phyloP scores from a whole-genome alignment of 2,888 invertebrate species.

The Xanthostigma xanthostigma region DNA sequence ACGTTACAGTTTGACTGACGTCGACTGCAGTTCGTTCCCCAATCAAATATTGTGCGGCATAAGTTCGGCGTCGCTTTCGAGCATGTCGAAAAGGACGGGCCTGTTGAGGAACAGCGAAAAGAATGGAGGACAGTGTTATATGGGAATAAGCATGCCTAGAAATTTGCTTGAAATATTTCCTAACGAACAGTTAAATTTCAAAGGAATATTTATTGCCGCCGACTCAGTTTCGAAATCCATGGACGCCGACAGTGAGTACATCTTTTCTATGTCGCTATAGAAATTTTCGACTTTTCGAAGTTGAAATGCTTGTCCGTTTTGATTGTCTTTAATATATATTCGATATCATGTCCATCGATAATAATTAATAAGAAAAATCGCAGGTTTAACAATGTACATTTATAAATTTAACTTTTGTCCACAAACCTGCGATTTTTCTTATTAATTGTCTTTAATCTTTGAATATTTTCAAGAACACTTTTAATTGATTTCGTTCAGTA shows the following conservation, averaged over 20 bases:
- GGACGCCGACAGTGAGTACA: conserved; percentile 1
- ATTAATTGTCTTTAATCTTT: too few species aligned
- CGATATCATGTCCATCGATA: too few species aligned
- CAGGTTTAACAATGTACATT: too few species aligned
- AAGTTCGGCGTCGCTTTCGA: conserved; percentile 21
- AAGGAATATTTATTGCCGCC: conserved; percentile 16
- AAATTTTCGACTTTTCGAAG: too few species aligned
- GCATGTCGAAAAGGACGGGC: conserved; percentile 11
- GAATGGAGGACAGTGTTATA: conserved; percentile 41
- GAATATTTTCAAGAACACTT: too few species aligned
- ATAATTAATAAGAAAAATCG: too few species aligned
- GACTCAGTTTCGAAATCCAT: conserved; percentile 8
- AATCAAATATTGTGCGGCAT: conserved; percentile 10
- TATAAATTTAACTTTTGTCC: too few species aligned
- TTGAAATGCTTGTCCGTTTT: too few species aligned
- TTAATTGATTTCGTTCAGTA: too few species aligned
- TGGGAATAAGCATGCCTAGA: conserved; percentile 61
- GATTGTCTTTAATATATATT: too few species aligned
- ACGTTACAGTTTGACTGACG: conserved; percentile 9
- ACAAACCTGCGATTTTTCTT: too few species aligned
- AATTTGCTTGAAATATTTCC: conserved; percentile 53
- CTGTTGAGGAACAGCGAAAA: conserved; percentile 25
- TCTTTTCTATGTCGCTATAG: too few species aligned
- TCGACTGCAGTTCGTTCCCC: conserved; percentile 8
- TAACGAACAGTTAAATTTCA: conserved; percentile 22